Conservation (phyloP, 2,797 vertebrate species). For the Cynopterus sphinx region DNA sequence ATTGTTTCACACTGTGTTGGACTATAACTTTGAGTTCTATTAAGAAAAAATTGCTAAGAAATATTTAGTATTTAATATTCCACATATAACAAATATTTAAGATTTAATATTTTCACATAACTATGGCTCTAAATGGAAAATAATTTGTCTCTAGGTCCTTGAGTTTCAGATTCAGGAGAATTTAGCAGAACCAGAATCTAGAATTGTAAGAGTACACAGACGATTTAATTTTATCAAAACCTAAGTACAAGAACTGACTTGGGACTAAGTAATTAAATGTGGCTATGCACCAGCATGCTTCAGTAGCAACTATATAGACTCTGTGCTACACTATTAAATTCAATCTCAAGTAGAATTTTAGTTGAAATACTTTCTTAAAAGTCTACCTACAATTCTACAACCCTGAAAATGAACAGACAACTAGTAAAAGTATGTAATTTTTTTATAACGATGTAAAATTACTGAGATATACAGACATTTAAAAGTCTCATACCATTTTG, state of each 20-base stretch:
- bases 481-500: background rate
- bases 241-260: background rate
- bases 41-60: slow-evolving; percentile 15
- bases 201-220: background rate
- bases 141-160: background rate
- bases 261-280: background rate
- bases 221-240: slow-evolving; percentile 49
- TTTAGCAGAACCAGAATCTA: slow-evolving; percentile 36
- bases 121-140: slow-evolving; percentile 14
- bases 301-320: background rate
- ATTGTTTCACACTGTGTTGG: background rate
- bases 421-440: background rate
- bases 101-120: background rate
- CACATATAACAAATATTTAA: no score
- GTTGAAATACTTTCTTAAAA: background rate
- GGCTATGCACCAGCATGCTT: background rate
- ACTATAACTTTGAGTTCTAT: background rate
- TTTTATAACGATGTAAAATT: background rate
- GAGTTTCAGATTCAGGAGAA: slow-evolving; percentile 38
- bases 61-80: background rate
- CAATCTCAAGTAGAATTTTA: background rate
- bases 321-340: background rate
- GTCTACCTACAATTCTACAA: background rate
- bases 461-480: background rate
- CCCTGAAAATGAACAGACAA: background rate